A percentile compares a stretch with the other conserved stretches of the same genome.
phyloP scores from a whole-genome alignment of 2,113 vertebrate species.

The Miniopterus natalensis region DNA sequence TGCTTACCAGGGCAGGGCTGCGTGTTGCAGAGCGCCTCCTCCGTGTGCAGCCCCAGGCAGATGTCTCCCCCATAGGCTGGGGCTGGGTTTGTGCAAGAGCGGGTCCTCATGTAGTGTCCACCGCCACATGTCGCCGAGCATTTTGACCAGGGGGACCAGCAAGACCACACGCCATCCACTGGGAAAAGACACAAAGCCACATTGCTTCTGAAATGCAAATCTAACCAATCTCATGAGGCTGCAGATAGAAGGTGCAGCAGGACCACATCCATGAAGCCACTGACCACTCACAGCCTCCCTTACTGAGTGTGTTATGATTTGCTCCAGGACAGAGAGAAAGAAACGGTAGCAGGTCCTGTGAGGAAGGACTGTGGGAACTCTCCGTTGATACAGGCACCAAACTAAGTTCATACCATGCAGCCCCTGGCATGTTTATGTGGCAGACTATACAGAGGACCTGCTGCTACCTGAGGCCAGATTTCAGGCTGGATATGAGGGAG shows the following conservation, averaged over 20 bases:
- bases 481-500: background rate
- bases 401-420: rapidly evolving
- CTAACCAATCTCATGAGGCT: rapidly evolving
- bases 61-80: constrained; percentile 97
- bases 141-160: constrained; percentile 98
- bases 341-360: background rate
- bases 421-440: rapidly evolving
- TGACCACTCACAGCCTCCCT: background rate
- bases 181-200: constrained; percentile 69
- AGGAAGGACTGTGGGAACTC: too few relatives aligned
- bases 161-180: constrained; percentile 99
- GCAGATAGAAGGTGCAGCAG: rapidly evolving
- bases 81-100: constrained; percentile 95
- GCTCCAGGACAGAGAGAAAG: background rate
- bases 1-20: constrained; percentile 94
- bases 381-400: rapidly evolving
- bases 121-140: constrained; percentile 97
- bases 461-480: background rate
- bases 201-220: background rate
- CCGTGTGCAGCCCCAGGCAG: constrained; percentile 97
- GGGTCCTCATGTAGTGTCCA: constrained; percentile 97
- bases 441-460: too few relatives aligned
- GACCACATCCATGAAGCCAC: rapidly evolving
- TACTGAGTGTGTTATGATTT: rapidly evolving
- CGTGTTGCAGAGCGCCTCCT: constrained; percentile 97